Base-by-base conservation (phyloP, 2,888 invertebrate species). In the Ptychoptera albimana region DNA sequence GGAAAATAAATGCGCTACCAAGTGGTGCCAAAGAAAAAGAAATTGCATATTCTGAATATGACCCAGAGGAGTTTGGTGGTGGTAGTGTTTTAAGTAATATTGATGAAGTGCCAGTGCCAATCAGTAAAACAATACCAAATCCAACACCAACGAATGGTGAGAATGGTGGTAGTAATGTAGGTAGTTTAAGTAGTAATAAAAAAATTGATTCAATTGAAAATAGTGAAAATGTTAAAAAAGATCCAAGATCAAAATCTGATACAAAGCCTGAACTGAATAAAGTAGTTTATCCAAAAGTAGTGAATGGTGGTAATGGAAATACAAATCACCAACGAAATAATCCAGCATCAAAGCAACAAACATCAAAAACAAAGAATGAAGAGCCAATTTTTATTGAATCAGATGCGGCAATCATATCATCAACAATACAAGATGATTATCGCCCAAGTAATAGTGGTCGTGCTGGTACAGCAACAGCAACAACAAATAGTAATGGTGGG, bases 41-140 rank as follows among this genome's bases (percentile, higher is more conserved):
- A 45, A 49, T 59, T 35, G 64, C 64, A 40, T 59, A 61, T 48
- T 56, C 60, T 50, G 61, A 60, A 39, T 64, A 60, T 43, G 59
- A 66, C 54, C 60, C 63, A 12, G 53, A 55, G 40, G 64, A 66
- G 52, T 66, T 66, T 51, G 42, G 42, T 8, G 42, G 42, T 12
- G 42, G 42, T 2, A 36, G 12, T 36, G 13, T 36, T 13, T 36
- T 36, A 36, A 36, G 8, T 13, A 35, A 35, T 41, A 41, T 32
- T n/a, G 32, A 29, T 23, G 16, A 35, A 42, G 11, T 42, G 16
- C 15, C 16, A n/a, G 23, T 34, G 34, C 11, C 11, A 11, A 32
- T n/a, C n/a, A 34, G 14, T 23, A 42, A 34, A n/a, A 42, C 34
- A 35, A 42, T 30, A 35, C 42, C 16, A 42, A 42, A 42, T 35